Base-by-base conservation (phyloP, 92 coral and sea anemone genomes). In the Siderastrea siderea region DNA sequence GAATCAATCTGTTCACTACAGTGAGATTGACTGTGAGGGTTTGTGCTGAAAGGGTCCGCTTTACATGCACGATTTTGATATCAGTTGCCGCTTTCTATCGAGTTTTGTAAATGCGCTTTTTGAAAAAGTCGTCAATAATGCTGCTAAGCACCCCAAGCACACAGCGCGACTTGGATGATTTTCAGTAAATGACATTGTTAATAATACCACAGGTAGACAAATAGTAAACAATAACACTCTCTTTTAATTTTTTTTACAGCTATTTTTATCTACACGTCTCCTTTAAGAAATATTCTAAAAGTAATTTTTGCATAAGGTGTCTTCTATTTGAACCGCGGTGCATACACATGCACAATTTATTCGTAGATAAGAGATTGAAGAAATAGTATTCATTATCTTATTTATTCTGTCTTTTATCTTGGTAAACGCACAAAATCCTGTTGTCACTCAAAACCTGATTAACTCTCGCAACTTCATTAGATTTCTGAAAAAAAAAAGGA, bases 401-500 rank as follows among this genome's bases (percentile, higher is more conserved):
- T 6, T 53, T 53, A 26, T 26, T 26, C 38, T 26, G 0, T 26
- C 38, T 26, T 26, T 26, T 26, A 26, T 53, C 57, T 53, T 53
- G 57, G 57, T 53, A 53, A 19, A 61, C 26, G 66, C 5, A 14
- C 66, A 6, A 61, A 16, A 46, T 77, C 81, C 54, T 14, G 12
- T 11, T 53, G 16, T 26, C 38, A 55, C 63, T 75, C 66, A 12
- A 17, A 10, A 74, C 26, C 17, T 77, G 55, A 44, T 2, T 1
- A 58, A 15, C 68, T 60, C 53, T 17, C 47, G 11, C 51, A 19
- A 11, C 5, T n/a, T 53, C n/a, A n/a, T 17, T 55, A 68, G 50
- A 68, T 54, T 16, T 81, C 76, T 81, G 80, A 16, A 14, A 45
- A 64, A 75, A 49, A 84, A 51, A 0, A 60, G 51, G 44, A 62